Conservation (phyloP, 2,113 vertebrate species). For the Brachypteracias leptosomus region DNA sequence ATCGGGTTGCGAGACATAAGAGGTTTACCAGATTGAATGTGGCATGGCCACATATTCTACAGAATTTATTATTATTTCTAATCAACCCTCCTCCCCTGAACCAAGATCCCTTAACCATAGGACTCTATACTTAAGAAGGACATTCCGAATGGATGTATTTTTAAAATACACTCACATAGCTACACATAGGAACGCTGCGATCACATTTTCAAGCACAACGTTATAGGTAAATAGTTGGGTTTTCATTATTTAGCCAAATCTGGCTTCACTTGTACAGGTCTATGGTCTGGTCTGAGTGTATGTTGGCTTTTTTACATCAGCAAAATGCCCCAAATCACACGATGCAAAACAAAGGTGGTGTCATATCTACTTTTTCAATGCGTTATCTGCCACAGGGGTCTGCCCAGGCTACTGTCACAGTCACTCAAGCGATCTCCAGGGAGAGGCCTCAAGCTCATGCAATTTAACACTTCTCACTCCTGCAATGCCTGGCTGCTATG, state of each 20-base stretch:
- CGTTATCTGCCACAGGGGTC: not conserved
- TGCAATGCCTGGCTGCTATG: not conserved
- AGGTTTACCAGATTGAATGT: slow-evolving; percentile 65
- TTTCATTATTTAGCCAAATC: not conserved
- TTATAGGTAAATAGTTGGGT: not conserved
- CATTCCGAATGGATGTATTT: not conserved
- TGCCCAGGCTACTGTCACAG: not conserved
- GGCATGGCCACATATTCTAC: slow-evolving; percentile 27
- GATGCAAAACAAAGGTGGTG: not conserved
- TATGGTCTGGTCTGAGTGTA: not conserved
- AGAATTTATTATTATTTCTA: slow-evolving; percentile 60
- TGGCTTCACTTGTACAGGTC: not conserved
- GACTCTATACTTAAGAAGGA: slow-evolving; percentile 17
- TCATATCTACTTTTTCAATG: not conserved
- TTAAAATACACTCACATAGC: not conserved
- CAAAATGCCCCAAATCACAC: not conserved
- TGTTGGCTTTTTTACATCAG: not conserved
- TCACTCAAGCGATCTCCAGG: not conserved
- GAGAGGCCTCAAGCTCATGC: not conserved
- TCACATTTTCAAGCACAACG: not conserved
- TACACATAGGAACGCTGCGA: not conserved
- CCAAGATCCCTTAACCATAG: slow-evolving; percentile 38
- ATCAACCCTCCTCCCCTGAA: slow-evolving; percentile 46
- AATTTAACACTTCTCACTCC: not conserved
- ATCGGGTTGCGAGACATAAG: slow-evolving; percentile 61